phyloP scores from a whole-genome alignment of 2,888 invertebrate species.

The Sussaba pulchella region DNA sequence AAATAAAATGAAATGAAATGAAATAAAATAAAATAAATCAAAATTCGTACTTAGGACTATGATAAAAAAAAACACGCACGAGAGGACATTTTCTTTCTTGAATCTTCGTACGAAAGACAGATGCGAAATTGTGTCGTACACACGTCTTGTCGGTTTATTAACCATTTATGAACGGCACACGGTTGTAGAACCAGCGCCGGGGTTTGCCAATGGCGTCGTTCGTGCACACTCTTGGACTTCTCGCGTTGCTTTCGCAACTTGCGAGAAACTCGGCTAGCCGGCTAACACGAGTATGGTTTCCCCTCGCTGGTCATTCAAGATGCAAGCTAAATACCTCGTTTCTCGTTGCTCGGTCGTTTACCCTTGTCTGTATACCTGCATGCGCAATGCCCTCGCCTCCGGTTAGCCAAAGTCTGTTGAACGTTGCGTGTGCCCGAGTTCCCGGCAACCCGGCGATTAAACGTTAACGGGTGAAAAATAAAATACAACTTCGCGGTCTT shows the following conservation, averaged over 20 bases:
- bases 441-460: background rate
- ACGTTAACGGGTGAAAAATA: slow-evolving; percentile 18
- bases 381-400: slow-evolving; percentile 23
- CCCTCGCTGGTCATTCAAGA: slow-evolving; percentile 31
- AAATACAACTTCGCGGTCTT: background rate
- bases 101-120: no score
- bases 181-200: background rate
- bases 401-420: background rate
- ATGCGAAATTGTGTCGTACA: background rate
- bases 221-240: background rate
- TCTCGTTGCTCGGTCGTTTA: slow-evolving; percentile 49
- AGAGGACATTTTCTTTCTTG: no score
- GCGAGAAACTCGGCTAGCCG: slow-evolving; percentile 7
- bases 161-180: background rate
- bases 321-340: slow-evolving; percentile 38
- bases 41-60: no score
- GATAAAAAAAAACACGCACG: no score
- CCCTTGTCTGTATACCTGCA: slow-evolving; percentile 29
- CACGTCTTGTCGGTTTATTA: background rate
- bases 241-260: slow-evolving; percentile 26
- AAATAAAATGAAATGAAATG: no score
- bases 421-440: slow-evolving; percentile 16
- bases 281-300: slow-evolving; percentile 22
- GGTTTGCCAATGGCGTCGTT: background rate
- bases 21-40: no score